A percentile compares a stretch with the other conserved stretches of the same genome.
These are phyloP conservation scores for Catharus ustulatus DNA, from an alignment of 2,797 vertebrate genomes.

Conservation along the genomic window DNA sequence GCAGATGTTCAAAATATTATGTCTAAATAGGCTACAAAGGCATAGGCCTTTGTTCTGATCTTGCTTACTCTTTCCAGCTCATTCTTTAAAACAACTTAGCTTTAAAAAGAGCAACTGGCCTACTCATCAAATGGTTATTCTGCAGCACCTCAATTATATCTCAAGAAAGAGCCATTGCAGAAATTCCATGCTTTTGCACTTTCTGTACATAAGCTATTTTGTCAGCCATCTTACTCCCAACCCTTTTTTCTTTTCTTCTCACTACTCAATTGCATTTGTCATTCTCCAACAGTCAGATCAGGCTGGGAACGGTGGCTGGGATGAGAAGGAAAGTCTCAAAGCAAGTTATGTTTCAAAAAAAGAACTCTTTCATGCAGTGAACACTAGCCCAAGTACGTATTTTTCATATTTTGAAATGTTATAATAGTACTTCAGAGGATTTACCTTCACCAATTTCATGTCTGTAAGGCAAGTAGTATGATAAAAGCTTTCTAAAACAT, in stretches of 20 bases:
- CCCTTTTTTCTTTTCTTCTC: neutral
- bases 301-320: neutral
- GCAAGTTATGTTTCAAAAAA: neutral
- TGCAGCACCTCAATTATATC: neutral
- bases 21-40: neutral
- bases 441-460: neutral
- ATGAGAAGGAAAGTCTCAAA: neutral
- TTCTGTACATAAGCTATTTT: neutral
- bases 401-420: neutral
- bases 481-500: neutral
- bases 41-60: accelerated
- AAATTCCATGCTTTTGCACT: neutral
- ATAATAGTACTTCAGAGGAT: neutral
- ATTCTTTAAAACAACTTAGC: neutral
- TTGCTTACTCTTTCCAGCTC: neutral
- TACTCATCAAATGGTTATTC: neutral
- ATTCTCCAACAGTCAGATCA: neutral
- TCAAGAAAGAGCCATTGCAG: neutral
- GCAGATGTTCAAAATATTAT: neutral
- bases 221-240: neutral
- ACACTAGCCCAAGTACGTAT: neutral
- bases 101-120: neutral
- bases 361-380: neutral
- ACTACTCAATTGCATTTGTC: accelerated
- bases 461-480: neutral